These are phyloP conservation scores for Phataginus tricuspis DNA, from an alignment of 2,797 vertebrate species.

Conservation along the genomic window DNA sequence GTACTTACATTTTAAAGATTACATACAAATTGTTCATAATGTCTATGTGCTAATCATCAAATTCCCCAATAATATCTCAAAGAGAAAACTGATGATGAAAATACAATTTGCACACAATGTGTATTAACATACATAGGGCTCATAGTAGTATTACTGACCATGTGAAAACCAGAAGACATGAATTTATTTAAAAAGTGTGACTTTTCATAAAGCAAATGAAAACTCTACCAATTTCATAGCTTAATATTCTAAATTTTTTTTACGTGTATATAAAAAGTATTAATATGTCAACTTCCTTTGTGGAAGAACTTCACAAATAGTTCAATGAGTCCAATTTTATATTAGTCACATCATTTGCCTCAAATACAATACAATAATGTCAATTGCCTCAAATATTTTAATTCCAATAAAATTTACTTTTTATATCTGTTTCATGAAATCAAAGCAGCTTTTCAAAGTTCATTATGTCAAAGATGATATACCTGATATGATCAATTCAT, in stretches of 20 bases:
- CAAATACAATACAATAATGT: not conserved
- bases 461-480: not conserved
- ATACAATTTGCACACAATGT: not conserved
- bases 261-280: not conserved
- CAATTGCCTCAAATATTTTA: not conserved
- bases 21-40: not conserved
- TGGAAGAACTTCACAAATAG: not conserved
- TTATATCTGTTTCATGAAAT: not conserved
- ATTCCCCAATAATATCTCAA: not conserved
- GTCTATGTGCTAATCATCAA: not conserved
- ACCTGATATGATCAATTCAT: not conserved
- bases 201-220: not conserved
- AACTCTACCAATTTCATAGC: not conserved
- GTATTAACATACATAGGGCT: not conserved
- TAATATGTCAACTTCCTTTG: not conserved
- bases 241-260: constrained; percentile 23
- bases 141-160: not conserved
- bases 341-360: not conserved
- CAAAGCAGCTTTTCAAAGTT: not conserved
- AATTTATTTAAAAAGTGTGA: not conserved
- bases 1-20: not conserved
- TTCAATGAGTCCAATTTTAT: not conserved
- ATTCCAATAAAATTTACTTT: not conserved
- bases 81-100: not conserved
- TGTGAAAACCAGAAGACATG: not conserved